These are phyloP conservation scores for Neodiprion lecontei DNA, from an alignment of 1,140 invertebrate species.

Conservation along the genomic window DNA sequence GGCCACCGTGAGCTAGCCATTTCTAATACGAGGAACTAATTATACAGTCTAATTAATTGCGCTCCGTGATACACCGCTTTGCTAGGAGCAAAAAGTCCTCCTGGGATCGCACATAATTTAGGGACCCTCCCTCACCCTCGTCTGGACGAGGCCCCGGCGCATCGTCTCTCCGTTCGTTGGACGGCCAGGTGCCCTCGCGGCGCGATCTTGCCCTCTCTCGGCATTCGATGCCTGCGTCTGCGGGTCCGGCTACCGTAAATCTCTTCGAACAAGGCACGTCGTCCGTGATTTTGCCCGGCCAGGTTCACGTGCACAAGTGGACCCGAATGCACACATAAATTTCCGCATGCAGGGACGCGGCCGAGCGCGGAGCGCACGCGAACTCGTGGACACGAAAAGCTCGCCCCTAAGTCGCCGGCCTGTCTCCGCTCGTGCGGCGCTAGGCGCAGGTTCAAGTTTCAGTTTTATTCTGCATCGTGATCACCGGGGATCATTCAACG, in stretches of 20 bases:
- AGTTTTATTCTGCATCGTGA: neutral
- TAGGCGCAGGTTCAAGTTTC: neutral
- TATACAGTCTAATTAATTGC: slow-evolving; percentile 8
- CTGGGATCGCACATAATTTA: neutral
- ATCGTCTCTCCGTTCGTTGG: neutral
- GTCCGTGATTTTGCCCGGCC: slow-evolving; percentile 2
- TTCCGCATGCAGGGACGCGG: too few species aligned
- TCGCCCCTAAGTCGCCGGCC: neutral
- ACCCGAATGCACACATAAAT: too few species aligned
- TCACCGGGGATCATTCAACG: neutral
- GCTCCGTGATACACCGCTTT: neutral
- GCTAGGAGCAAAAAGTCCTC: neutral
- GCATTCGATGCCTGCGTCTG: neutral
- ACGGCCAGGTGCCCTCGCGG: neutral
- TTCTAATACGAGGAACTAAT: neutral
- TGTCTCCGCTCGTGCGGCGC: neutral
- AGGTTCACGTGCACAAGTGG: neutral
- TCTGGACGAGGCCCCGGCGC: too few species aligned
- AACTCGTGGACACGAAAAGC: neutral
- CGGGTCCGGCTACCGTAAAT: neutral
- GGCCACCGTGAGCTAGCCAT: neutral
- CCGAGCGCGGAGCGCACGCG: neutral
- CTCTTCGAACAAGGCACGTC: neutral
- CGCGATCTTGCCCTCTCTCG: neutral
- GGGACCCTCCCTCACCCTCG: neutral